Evolutionary conservation across 2,113 vertebrate species (phyloP).

Genomic region (Tylochromis polylepis): DNA sequence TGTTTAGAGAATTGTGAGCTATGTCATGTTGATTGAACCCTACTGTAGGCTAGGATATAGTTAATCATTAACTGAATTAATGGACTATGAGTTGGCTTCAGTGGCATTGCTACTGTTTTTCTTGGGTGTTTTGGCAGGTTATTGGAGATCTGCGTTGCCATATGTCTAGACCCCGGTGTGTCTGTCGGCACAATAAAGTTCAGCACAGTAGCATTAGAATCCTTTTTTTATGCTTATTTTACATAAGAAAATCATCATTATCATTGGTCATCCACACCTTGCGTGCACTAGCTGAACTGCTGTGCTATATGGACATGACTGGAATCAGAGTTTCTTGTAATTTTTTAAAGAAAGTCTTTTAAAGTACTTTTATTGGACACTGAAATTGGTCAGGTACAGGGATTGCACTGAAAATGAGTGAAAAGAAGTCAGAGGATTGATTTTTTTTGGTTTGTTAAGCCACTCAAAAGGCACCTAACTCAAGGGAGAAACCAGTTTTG

Average conservation of each 20-base stretch:
- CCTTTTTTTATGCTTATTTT: not conserved
- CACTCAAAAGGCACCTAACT: not conserved
- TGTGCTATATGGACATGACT: not conserved
- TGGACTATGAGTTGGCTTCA: not conserved
- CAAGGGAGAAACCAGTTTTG: not conserved
- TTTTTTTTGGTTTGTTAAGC: not conserved
- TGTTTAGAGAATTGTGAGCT: constrained; percentile 26
- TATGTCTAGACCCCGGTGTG: not conserved
- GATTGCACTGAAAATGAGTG: not conserved
- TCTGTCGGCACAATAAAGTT: not conserved
- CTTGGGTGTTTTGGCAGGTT: not conserved
- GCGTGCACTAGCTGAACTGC: not conserved
- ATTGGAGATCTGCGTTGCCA: not conserved
- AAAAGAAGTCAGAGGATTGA: not conserved
- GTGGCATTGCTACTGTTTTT: not conserved
- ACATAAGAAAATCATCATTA: not conserved
- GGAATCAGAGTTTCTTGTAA: not conserved
- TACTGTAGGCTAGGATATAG: not conserved
- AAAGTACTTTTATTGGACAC: not conserved
- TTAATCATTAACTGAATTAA: constrained; percentile 16
- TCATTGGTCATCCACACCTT: not conserved
- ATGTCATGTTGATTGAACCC: not conserved
- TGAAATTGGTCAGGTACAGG: not conserved
- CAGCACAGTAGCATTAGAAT: not conserved
- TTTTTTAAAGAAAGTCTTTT: not conserved